Conservation (phyloP, 2,797 vertebrate genomes). For the Hipposideros larvatus region DNA sequence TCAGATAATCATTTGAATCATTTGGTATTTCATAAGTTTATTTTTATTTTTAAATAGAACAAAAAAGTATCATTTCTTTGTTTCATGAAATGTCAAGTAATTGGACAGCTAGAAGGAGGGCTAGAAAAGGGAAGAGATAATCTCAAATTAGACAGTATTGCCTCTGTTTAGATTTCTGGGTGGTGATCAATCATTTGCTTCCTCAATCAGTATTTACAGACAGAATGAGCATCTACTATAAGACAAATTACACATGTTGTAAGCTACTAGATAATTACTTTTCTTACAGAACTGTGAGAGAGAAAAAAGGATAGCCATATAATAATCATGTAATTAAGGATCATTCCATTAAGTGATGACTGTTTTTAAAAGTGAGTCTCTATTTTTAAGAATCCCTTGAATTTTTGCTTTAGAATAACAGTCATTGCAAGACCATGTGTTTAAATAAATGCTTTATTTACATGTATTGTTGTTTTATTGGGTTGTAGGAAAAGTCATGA, state of each 20-base stretch:
- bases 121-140: not conserved
- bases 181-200: constrained; percentile 50
- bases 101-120: not conserved
- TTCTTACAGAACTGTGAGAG: not conserved
- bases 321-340: constrained; percentile 34
- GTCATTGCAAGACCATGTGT: not conserved
- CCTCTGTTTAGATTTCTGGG: constrained; percentile 43
- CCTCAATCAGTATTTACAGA: constrained; percentile 67
- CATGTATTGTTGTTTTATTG: constrained; percentile 14
- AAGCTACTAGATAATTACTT: constrained; percentile 70
- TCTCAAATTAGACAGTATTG: not conserved
- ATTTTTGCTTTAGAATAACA: constrained; percentile 42
- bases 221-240: constrained; percentile 54
- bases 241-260: constrained; percentile 59
- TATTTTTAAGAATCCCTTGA: constrained; percentile 24
- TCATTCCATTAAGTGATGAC: constrained; percentile 45
- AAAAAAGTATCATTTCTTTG: constrained; percentile 9
- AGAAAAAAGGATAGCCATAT: not conserved
- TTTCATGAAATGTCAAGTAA: not conserved
- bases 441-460: constrained; percentile 26
- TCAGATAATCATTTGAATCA: not conserved
- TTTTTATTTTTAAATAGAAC: constrained; percentile 46
- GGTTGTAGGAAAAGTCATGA: too few species aligned
- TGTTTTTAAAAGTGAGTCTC: not conserved
- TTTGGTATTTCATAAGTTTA: not conserved